Base-by-base conservation (phyloP, 1,140 invertebrate genomes). In the Leucophenga varia region DNA sequence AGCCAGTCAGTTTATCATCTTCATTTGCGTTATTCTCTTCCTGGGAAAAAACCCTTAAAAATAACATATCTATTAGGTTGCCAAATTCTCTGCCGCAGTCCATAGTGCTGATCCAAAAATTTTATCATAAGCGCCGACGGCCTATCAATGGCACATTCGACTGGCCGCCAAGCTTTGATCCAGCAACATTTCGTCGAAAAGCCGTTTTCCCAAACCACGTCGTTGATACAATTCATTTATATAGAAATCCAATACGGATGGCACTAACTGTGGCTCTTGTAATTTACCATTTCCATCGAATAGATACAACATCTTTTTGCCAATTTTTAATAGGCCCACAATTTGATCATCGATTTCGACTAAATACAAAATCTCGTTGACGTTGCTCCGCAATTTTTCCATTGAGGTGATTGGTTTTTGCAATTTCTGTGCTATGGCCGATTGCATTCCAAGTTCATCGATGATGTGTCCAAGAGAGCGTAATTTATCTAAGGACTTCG, bases 61-160 rank as follows among this genome's bases (percentile, higher is more conserved):
- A 93, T 81, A 0, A 91, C 89, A 77, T 90, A 94, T 72, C 93
- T 90, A 68, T 93, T 93, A 50, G 86, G 84, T 73, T 93, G 91
- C n/a, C 84, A 83, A 51, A 92, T 83, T n/a, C 84, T 79, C 38
- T 80, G 77, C 12, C 74, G 74, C 7, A 93, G 78, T 3, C 41
- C 78, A 64, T 93, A 95, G 75, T 95, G 86, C 70, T 91, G 93
- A 5, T 77, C 77, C 1, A 96, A 75, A 74, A 96, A 96, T 12
- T 80, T 80, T 12, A 89, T 76, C 61, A 95, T 87, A 68, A 93
- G 94, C 8, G 83, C 79, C 0, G 91, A 94, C 0, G 93, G 93
- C 30, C 89, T 81, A 73, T 96, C 93, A 47, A 96, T 88, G 1
- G 93, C 91, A 43, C 95, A 74, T 70, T 90, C 83, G 1, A 79